These are phyloP conservation scores for Brachyhypopomus gauderio DNA, from an alignment of 2,113 vertebrate genomes.

Conservation along the genomic window DNA sequence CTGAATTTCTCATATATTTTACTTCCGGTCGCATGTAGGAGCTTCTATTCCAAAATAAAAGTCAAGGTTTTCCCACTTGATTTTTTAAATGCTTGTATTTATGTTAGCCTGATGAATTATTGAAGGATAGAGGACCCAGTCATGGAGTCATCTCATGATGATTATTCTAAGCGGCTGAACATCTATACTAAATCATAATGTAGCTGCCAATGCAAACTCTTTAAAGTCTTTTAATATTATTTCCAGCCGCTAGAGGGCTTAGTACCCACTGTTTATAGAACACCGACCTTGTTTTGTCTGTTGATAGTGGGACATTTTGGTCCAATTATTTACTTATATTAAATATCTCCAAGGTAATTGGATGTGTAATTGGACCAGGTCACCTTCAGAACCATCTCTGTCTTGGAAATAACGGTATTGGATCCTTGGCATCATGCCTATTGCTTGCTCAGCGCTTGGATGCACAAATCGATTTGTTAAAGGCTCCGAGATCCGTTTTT, in stretches of 20 bases:
- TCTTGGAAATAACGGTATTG: neutral
- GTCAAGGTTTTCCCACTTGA: neutral
- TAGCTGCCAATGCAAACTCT: neutral
- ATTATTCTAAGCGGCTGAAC: neutral
- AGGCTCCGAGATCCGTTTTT: conserved; percentile 78
- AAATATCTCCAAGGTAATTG: neutral
- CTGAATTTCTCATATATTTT: neutral
- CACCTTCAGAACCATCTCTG: neutral
- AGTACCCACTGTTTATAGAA: neutral
- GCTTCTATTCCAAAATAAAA: conserved; percentile 44
- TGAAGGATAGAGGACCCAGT: neutral
- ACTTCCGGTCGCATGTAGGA: conserved; percentile 17
- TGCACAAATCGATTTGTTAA: conserved; percentile 79
- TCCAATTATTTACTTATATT: neutral
- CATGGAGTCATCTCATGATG: neutral
- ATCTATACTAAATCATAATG: neutral
- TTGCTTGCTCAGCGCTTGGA: conserved; percentile 72
- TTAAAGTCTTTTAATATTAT: neutral
- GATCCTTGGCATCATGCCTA: conserved; percentile 67
- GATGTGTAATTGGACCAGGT: neutral
- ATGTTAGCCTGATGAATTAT: neutral
- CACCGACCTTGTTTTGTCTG: neutral
- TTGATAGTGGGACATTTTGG: neutral
- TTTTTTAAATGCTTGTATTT: neutral
- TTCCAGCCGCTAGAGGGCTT: conserved; percentile 20